A percentile compares a stretch with the other conserved stretches of the same genome.
These are phyloP conservation scores for Corythucha ciliata DNA, from an alignment of 2,888 invertebrate genomes.

Conservation along the genomic window DNA sequence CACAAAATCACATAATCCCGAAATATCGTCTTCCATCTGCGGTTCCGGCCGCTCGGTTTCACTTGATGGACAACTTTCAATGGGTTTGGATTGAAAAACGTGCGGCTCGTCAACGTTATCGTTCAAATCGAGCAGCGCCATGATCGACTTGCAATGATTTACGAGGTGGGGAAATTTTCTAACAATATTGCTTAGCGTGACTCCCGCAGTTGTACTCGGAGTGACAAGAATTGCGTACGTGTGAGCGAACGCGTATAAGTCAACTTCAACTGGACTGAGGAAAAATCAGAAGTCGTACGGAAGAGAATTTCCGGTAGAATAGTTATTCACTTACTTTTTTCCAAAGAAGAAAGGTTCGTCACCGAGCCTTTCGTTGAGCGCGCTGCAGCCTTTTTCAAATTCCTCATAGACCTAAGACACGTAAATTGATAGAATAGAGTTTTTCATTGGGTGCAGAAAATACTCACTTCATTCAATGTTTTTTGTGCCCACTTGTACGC, in stretches of 20 bases:
- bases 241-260: constrained; percentile 93
- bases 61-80: too few species aligned
- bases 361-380: constrained; percentile 73
- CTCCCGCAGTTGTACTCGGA: constrained; percentile 66
- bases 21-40: too few species aligned
- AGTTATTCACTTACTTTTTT: constrained; percentile 49
- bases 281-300: too few species aligned
- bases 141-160: constrained; percentile 21
- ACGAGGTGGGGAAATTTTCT: constrained; percentile 12
- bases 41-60: too few species aligned
- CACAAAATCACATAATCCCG: too few species aligned
- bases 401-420: constrained; percentile 45
- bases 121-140: constrained; percentile 12
- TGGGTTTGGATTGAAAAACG: too few species aligned
- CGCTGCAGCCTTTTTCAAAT: constrained; percentile 78
- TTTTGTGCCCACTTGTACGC: constrained; percentile 77
- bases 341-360: constrained; percentile 75
- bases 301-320: not conserved
- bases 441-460: not conserved
- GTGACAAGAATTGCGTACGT: constrained; percentile 91
- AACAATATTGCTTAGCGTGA: constrained; percentile 63
- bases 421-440: not conserved
- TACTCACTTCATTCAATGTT: constrained; percentile 59
- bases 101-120: constrained; percentile 23
- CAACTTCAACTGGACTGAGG: constrained; percentile 88